Evolutionary conservation across 2,888 invertebrate species (phyloP).

Genomic region (Tinea trinotella): DNA sequence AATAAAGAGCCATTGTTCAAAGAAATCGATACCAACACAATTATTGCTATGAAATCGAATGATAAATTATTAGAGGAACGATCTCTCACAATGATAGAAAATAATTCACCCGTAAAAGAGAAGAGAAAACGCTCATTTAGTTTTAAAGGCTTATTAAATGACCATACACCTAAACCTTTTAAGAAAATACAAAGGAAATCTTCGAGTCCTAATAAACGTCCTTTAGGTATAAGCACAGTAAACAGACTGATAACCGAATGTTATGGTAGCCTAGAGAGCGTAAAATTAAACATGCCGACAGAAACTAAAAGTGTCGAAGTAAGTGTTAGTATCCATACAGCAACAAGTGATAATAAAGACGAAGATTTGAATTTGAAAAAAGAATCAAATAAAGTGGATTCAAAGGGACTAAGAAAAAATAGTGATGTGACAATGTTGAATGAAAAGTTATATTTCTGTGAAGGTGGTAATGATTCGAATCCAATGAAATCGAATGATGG

Average conservation of each 20-base stretch:
- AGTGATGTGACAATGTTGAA: neutral
- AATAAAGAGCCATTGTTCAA: too few species aligned
- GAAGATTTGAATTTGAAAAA: neutral
- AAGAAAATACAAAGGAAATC: constrained; percentile 46
- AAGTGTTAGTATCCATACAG: neutral
- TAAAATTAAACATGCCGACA: too few species aligned
- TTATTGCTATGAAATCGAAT: constrained; percentile 43
- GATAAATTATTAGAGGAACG: constrained; percentile 39
- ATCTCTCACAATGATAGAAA: constrained; percentile 48
- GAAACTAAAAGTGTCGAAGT: neutral
- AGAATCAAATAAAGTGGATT: too few species aligned
- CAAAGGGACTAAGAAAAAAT: too few species aligned
- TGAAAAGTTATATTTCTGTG: neutral
- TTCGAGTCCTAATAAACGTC: constrained; percentile 26
- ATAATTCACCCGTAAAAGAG: constrained; percentile 18
- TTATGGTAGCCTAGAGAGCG: neutral
- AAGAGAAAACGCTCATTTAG: constrained; percentile 39
- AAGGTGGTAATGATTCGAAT: neutral
- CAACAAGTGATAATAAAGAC: too few species aligned
- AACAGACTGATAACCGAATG: neutral
- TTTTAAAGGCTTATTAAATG: constrained; percentile 23
- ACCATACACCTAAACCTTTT: constrained; percentile 46
- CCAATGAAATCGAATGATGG: neutral
- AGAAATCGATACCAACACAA: constrained; percentile 43
- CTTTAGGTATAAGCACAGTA: neutral